These are phyloP conservation scores for Rallus limicola DNA, from an alignment of 2,113 vertebrate species.

Conservation along the genomic window DNA sequence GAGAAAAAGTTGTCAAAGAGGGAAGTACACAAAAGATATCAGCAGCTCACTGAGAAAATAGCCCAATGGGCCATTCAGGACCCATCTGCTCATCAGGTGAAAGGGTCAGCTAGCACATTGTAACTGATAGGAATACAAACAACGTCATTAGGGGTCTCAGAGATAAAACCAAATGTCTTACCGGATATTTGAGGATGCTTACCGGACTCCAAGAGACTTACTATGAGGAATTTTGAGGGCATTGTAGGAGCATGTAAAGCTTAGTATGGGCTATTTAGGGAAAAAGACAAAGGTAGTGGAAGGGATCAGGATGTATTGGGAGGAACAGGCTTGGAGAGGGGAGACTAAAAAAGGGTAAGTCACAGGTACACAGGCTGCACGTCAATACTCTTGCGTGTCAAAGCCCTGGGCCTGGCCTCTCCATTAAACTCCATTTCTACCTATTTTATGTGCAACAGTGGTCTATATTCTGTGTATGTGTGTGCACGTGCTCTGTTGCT, in stretches of 20 bases:
- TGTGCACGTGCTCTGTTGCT: neutral
- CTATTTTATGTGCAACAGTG: neutral
- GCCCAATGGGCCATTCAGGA: fast-evolving
- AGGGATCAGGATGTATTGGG: neutral
- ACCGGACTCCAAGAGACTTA: neutral
- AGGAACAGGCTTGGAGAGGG: neutral
- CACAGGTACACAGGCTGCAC: neutral
- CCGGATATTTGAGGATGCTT: neutral
- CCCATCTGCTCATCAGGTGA: neutral
- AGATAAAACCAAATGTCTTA: neutral
- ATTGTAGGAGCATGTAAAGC: neutral
- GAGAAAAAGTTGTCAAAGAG: neutral
- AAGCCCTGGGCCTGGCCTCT: neutral
- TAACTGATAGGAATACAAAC: neutral
- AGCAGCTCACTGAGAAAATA: neutral
- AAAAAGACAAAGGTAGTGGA: neutral
- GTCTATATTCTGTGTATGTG: neutral
- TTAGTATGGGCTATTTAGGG: neutral
- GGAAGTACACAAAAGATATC: neutral
- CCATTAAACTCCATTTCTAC: neutral
- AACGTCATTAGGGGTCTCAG: fast-evolving
- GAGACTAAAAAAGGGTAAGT: neutral
- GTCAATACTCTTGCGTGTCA: neutral
- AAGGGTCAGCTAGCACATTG: neutral
- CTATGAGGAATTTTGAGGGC: neutral